Conservation (phyloP, 1,140 invertebrate genomes). For the Nephotettix cincticeps region DNA sequence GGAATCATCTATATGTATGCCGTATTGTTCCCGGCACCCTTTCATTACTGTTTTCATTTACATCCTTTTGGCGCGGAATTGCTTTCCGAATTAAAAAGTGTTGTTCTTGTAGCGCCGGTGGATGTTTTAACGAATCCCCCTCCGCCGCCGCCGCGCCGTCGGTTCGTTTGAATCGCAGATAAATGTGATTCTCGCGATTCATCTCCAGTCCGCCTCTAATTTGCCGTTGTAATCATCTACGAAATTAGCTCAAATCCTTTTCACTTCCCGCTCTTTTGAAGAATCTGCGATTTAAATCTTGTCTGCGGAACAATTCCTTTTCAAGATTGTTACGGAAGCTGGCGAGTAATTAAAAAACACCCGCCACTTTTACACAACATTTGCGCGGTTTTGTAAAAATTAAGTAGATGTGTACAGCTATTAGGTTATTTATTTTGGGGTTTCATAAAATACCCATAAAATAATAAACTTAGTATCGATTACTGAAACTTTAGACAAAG, state of each 20-base stretch:
- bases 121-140: conserved; percentile 1
- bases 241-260: conserved; percentile 15
- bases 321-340: no score
- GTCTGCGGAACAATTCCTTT: no score
- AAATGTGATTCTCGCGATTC: conserved; percentile 10
- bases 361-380: no score
- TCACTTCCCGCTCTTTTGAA: background rate
- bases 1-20: conserved; percentile 7
- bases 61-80: conserved; percentile 21
- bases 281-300: no score
- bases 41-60: conserved; percentile 24
- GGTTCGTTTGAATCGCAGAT: conserved; percentile 17
- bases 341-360: no score
- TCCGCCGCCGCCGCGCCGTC: background rate
- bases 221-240: conserved; percentile 18
- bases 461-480: no score
- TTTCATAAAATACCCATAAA: no score
- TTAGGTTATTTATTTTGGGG: no score
- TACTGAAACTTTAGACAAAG: no score
- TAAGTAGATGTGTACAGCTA: no score
- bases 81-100: conserved; percentile 25
- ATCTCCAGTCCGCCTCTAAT: background rate
- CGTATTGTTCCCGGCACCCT: conserved; percentile 17
- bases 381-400: no score
- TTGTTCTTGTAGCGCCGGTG: conserved; percentile 14